Percentiles rank a stretch among this genome's conserved stretches.
These are phyloP conservation scores for Drosophila melanosoma DNA, from an alignment of 2,888 invertebrate species.

Conservation along the genomic window DNA sequence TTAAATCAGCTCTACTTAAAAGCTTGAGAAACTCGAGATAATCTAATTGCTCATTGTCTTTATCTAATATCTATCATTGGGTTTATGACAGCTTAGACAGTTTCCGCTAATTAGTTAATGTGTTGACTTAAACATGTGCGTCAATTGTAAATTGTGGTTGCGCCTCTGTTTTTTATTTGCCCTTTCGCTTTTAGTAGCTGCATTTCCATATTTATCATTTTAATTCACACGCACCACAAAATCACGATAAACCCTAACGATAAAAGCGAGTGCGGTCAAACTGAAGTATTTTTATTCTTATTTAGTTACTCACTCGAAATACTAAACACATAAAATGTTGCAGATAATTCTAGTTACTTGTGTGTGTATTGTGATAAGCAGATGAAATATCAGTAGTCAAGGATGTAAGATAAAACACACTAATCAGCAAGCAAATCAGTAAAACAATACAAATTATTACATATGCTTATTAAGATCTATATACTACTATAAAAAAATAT, in stretches of 20 bases:
- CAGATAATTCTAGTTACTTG: not conserved
- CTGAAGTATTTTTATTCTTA: not conserved
- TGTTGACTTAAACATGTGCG: conserved; percentile 30
- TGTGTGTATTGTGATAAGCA: conserved; percentile 2
- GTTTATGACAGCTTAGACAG: not conserved
- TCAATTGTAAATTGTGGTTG: conserved; percentile 14
- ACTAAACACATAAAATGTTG: conserved; percentile 1
- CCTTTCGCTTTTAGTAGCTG: conserved; percentile 47
- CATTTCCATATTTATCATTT: conserved; percentile 17
- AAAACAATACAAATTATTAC: not conserved
- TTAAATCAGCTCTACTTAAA: not conserved
- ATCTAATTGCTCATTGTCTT: not conserved
- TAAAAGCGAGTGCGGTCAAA: not conserved
- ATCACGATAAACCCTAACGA: not conserved
- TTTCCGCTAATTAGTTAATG: conserved; percentile 17
- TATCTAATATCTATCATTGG: not conserved
- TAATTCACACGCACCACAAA: not conserved
- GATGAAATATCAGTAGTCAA: not conserved
- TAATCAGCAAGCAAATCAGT: not conserved
- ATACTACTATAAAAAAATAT: not conserved
- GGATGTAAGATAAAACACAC: conserved; percentile 6
- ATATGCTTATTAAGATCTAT: not conserved
- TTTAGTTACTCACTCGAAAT: not conserved
- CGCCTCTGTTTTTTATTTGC: conserved; percentile 12
- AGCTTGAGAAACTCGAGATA: not conserved